Evolutionary conservation across 2,888 invertebrate species (phyloP).

Genomic region (Halictus ligatus): DNA sequence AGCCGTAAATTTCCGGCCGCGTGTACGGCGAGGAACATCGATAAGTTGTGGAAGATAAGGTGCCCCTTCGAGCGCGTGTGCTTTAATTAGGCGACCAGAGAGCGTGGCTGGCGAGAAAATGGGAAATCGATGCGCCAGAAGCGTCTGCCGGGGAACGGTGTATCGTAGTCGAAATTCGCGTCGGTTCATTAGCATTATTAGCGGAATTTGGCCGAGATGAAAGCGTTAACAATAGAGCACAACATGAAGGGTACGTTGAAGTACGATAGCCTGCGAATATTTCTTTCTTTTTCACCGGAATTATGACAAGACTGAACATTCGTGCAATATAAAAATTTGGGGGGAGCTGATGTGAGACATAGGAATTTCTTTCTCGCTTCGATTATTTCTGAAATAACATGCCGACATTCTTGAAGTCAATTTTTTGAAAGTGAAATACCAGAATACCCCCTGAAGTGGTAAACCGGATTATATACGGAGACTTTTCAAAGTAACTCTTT

Average conservation of each 20-base stretch:
- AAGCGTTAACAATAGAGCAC: background rate
- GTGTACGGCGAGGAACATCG: constrained; percentile 21
- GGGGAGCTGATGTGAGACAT: too few species aligned
- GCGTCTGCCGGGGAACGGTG: background rate
- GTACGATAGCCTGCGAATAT: background rate
- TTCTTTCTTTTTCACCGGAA: background rate
- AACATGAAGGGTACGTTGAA: background rate
- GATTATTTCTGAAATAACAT: too few species aligned
- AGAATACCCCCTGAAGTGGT: background rate
- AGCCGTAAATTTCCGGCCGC: constrained; percentile 1
- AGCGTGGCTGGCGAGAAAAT: constrained; percentile 40
- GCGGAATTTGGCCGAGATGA: background rate
- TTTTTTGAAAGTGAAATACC: background rate
- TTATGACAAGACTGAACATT: background rate
- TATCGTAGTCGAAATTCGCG: constrained; percentile 12
- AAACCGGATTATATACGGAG: constrained; percentile 18
- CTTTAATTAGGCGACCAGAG: constrained; percentile 50
- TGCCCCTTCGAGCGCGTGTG: constrained; percentile 14
- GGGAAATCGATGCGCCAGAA: constrained; percentile 49
- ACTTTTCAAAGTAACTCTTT: too few species aligned
- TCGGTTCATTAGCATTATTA: background rate
- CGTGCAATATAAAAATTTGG: background rate
- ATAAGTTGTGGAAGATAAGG: constrained; percentile 15
- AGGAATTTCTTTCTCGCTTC: too few species aligned
- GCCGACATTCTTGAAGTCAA: background rate